A percentile compares a stretch with the other conserved stretches of the same genome.
Evolutionary conservation across 2,797 vertebrate species (phyloP).

Genomic region (Garrulus glandarius): DNA sequence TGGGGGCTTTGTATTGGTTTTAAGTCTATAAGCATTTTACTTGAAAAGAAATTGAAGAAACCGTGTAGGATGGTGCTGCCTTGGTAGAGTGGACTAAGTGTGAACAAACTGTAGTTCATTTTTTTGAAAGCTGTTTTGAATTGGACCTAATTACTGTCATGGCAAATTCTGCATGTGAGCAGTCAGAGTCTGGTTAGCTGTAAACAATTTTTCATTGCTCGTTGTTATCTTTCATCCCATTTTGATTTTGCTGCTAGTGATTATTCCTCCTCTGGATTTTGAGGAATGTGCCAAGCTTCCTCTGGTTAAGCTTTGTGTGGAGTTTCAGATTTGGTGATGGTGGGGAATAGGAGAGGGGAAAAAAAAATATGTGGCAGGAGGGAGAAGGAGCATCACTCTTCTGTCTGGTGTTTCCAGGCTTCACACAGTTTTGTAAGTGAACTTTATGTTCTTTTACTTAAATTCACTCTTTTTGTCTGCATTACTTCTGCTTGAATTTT

Average conservation of each 20-base stretch:
- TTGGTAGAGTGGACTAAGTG: not conserved
- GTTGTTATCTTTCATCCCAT: not conserved
- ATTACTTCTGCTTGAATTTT: not conserved
- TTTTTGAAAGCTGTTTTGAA: not conserved
- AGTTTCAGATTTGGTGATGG: not conserved
- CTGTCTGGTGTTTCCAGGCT: not conserved
- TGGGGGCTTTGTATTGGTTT: not conserved
- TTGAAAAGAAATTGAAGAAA: not conserved
- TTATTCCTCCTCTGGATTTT: not conserved
- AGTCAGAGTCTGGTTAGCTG: not conserved
- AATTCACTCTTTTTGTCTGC: not conserved
- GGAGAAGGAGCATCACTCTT: not conserved
- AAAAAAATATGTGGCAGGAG: not conserved
- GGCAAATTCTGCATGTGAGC: not conserved
- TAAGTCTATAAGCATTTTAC: not conserved
- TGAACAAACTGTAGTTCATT: not conserved
- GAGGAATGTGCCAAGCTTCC: not conserved
- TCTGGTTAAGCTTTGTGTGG: not conserved
- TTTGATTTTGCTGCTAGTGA: not conserved
- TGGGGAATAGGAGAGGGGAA: not conserved
- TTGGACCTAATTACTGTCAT: not conserved
- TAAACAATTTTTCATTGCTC: not conserved
- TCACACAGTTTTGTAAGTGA: not conserved
- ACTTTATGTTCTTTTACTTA: not conserved
- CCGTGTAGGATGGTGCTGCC: accelerated